Evolutionary conservation across 53 echinoderm and acorn worm genomes (phyloP).

Genomic region (Apostichopus leukothele): DNA sequence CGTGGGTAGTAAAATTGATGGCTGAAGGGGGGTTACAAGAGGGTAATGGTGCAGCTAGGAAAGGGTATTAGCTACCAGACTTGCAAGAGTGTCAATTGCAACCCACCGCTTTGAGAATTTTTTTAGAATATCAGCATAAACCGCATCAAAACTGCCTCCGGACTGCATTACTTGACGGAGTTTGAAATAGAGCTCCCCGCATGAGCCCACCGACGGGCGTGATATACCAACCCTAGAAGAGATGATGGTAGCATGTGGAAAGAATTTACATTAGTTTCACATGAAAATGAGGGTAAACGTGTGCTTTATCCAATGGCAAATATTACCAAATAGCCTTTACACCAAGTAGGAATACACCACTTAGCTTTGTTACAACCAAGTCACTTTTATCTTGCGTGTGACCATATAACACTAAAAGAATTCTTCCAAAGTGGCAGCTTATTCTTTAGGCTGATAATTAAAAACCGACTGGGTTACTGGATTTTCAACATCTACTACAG

Average conservation of each 20-base stretch:
- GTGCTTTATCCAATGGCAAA: too few species aligned
- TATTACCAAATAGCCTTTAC: too few species aligned
- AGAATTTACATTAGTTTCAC: neutral
- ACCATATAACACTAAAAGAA: too few species aligned
- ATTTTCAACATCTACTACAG: too few species aligned
- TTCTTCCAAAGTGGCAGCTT: too few species aligned
- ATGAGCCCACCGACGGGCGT: slow-evolving; percentile 48
- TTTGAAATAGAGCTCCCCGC: slow-evolving; percentile 46
- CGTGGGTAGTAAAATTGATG: neutral
- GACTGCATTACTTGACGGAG: slow-evolving; percentile 37
- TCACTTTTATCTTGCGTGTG: too few species aligned
- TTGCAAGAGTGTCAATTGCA: slow-evolving; percentile 38
- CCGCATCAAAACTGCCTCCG: slow-evolving; percentile 20
- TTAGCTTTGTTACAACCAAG: too few species aligned
- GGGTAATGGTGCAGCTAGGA: slow-evolving; percentile 32
- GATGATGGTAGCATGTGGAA: slow-evolving; percentile 33
- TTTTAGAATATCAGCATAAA: slow-evolving; percentile 38
- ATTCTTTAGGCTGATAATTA: too few species aligned
- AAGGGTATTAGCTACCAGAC: slow-evolving; percentile 37
- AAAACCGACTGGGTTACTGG: too few species aligned
- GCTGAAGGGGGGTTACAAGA: slow-evolving; percentile 8
- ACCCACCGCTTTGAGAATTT: slow-evolving; percentile 55
- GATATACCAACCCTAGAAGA: slow-evolving; percentile 42
- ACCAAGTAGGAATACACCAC: too few species aligned
- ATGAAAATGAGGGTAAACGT: too few species aligned